These are phyloP conservation scores for Salvelinus fontinalis DNA, from an alignment of 2,113 vertebrate genomes.

Conservation along the genomic window DNA sequence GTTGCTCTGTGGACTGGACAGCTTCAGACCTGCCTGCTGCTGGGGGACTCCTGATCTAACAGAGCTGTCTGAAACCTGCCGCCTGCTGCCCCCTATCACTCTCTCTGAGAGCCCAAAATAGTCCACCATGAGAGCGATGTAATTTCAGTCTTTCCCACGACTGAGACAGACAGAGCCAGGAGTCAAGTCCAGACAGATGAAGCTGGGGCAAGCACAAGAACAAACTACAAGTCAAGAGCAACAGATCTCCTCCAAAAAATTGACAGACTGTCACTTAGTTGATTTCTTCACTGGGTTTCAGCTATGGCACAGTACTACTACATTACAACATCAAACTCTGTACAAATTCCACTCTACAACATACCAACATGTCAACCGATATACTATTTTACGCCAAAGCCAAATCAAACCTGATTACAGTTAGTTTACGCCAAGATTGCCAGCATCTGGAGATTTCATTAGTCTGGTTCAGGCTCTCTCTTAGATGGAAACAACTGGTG, in stretches of 20 bases:
- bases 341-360: slow-evolving; percentile 18
- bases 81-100: slow-evolving; percentile 74
- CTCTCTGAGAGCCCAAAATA: slow-evolving; percentile 77
- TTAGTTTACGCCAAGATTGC: slow-evolving; percentile 42
- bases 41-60: slow-evolving; percentile 64
- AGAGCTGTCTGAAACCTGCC: slow-evolving; percentile 66
- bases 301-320: slow-evolving; percentile 4
- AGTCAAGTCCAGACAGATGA: slow-evolving; percentile 58
- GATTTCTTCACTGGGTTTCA: slow-evolving; percentile 22
- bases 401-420: slow-evolving; percentile 43
- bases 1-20: slow-evolving; percentile 31
- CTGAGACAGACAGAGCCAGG: slow-evolving; percentile 61
- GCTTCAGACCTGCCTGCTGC: slow-evolving; percentile 52
- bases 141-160: slow-evolving; percentile 85
- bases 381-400: background rate
- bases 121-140: slow-evolving; percentile 76
- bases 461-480: slow-evolving; percentile 55
- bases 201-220: slow-evolving; percentile 52
- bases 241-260: slow-evolving; percentile 22
- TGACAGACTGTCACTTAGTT: slow-evolving; percentile 23
- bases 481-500: slow-evolving; percentile 44
- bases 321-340: background rate
- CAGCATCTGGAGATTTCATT: slow-evolving; percentile 69
- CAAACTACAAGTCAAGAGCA: slow-evolving; percentile 43
- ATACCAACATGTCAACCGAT: slow-evolving; percentile 15